Evolutionary conservation across 2,888 invertebrate species (phyloP).

Genomic region (Stenodema calcarata): DNA sequence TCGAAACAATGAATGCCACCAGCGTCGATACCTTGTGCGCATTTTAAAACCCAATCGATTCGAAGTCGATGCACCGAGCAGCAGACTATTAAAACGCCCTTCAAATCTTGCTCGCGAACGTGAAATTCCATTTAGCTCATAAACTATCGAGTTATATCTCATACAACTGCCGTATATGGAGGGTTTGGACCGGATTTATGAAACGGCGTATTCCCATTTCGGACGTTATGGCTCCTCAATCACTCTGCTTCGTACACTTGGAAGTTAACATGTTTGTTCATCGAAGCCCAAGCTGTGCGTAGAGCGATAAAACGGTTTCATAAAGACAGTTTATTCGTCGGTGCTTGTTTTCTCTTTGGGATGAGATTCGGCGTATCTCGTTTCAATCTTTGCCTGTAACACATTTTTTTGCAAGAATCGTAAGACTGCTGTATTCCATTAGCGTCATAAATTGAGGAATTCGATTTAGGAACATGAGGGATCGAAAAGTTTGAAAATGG

Average conservation of each 20-base stretch:
- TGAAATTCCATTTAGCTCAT: conserved; percentile 21
- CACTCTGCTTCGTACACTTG: background rate
- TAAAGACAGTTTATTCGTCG: background rate
- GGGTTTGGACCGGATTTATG: background rate
- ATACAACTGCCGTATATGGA: background rate
- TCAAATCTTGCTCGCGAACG: background rate
- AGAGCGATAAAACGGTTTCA: background rate
- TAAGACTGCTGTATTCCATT: too few species aligned
- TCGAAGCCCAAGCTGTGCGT: background rate
- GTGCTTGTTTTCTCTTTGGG: background rate
- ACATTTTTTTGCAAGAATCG: too few species aligned
- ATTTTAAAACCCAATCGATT: background rate
- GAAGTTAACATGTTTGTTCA: background rate
- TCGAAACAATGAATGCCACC: background rate
- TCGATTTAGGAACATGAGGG: too few species aligned
- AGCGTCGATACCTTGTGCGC: background rate
- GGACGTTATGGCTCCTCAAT: background rate
- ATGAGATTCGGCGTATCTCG: too few species aligned
- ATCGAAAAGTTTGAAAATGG: too few species aligned
- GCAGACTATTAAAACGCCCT: background rate
- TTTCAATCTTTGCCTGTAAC: too few species aligned
- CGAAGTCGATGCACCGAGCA: background rate
- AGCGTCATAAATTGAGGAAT: too few species aligned
- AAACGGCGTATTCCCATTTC: background rate
- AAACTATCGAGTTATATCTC: conserved; percentile 21